phyloP scores from a whole-genome alignment of 2,797 vertebrate species.

The Ctenopoma multispine region DNA sequence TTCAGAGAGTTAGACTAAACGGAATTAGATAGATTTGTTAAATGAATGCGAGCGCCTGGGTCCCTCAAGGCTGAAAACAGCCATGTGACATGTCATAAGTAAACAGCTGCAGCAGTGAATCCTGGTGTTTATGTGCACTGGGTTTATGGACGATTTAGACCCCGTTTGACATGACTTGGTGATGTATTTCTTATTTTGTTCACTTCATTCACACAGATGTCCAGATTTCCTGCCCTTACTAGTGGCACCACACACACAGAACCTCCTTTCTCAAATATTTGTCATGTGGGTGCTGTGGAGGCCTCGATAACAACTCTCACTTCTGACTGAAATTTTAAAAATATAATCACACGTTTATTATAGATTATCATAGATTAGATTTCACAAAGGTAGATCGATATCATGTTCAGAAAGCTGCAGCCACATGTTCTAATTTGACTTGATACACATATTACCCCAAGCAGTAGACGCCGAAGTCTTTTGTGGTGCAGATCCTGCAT shows the following conservation, averaged over 20 bases:
- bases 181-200: conserved; percentile 29
- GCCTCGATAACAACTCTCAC: conserved; percentile 45
- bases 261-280: conserved; percentile 82
- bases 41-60: neutral
- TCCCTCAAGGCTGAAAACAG: conserved; percentile 16
- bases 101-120: neutral
- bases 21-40: conserved; percentile 18
- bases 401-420: neutral
- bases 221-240: conserved; percentile 18
- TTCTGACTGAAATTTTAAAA: conserved; percentile 19
- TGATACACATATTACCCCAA: neutral
- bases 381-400: neutral
- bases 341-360: conserved; percentile 3
- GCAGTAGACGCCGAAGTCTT: conserved; percentile 1
- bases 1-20: conserved; percentile 14
- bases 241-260: neutral
- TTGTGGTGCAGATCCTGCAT: conserved; percentile 46
- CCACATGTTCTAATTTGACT: neutral
- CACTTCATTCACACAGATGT: conserved; percentile 27
- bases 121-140: neutral
- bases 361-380: conserved; percentile 21
- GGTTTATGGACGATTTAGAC: conserved; percentile 19
- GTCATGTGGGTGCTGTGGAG: conserved; percentile 62
- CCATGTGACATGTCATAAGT: conserved; percentile 27
- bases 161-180: conserved; percentile 3